These are phyloP conservation scores for Apomyelois bistriatella DNA, from an alignment of 2,888 invertebrate species.

Conservation along the genomic window DNA sequence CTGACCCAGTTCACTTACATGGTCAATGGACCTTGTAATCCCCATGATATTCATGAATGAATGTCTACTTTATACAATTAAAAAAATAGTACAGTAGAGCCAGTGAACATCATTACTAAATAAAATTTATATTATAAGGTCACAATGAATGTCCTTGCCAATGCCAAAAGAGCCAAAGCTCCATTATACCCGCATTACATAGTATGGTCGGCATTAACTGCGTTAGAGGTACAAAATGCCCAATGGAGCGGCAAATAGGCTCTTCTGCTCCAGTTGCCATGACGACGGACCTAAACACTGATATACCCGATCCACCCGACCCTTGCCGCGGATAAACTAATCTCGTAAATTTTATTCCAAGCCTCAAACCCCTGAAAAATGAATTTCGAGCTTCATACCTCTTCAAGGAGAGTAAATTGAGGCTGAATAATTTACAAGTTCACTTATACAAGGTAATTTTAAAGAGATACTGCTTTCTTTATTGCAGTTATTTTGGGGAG, in stretches of 20 bases:
- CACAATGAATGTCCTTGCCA: neutral
- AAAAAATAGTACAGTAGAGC: too few species aligned
- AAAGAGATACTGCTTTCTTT: conserved; percentile 7
- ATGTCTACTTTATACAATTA: too few species aligned
- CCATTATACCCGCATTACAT: conserved; percentile 47
- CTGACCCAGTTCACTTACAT: too few species aligned
- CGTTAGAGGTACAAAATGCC: conserved; percentile 53
- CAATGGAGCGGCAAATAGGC: conserved; percentile 69
- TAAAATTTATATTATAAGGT: too few species aligned
- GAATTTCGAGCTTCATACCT: conserved; percentile 51
- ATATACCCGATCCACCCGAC: conserved; percentile 32
- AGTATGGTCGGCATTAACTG: conserved; percentile 45
- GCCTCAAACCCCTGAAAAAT: conserved; percentile 52
- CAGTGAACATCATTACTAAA: too few species aligned
- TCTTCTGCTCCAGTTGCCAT: conserved; percentile 67
- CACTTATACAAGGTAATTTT: conserved; percentile 30
- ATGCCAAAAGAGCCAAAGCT: conserved; percentile 32
- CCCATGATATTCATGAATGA: too few species aligned
- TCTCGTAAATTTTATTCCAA: conserved; percentile 51
- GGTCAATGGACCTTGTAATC: too few species aligned
- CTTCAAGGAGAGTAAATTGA: conserved; percentile 43
- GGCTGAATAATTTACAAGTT: conserved; percentile 50
- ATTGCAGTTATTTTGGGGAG: neutral
- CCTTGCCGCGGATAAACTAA: conserved; percentile 48
- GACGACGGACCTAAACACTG: conserved; percentile 51